Conservation (phyloP, 2,113 vertebrate species). For the Catharus minimus region DNA sequence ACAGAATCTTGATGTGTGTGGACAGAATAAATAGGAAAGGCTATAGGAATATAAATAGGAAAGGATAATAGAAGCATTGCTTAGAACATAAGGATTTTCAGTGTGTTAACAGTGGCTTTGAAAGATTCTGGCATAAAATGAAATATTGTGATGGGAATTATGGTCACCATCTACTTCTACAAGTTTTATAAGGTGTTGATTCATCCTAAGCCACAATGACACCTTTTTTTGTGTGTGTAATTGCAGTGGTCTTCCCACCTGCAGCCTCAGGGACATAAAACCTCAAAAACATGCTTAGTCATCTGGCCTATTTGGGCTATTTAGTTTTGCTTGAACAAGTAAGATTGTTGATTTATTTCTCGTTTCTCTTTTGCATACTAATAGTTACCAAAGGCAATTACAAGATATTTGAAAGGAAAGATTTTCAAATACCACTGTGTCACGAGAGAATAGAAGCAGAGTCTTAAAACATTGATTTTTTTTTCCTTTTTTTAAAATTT, state of each 20-base stretch:
- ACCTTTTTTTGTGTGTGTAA: background rate
- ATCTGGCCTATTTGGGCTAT: background rate
- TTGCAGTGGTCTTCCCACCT: background rate
- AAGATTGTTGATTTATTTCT: background rate
- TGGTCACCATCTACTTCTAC: background rate
- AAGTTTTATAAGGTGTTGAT: background rate
- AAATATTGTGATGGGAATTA: background rate
- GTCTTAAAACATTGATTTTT: background rate
- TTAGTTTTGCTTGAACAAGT: background rate
- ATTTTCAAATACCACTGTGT: background rate
- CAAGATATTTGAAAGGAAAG: background rate
- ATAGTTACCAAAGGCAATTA: conserved; percentile 8
- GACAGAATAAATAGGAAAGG: background rate
- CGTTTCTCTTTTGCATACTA: background rate
- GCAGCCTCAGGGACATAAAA: background rate
- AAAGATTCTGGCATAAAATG: background rate
- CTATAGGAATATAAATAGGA: background rate
- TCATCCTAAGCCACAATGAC: background rate
- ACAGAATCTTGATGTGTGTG: background rate
- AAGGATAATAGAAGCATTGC: background rate
- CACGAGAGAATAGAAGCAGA: background rate
- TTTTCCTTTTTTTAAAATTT: background rate
- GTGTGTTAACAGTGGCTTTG: background rate
- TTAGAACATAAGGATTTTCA: background rate
- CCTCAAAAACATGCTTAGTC: background rate